Base-by-base conservation (phyloP, 1,140 invertebrate genomes). In the Sminthurides bifidus region DNA sequence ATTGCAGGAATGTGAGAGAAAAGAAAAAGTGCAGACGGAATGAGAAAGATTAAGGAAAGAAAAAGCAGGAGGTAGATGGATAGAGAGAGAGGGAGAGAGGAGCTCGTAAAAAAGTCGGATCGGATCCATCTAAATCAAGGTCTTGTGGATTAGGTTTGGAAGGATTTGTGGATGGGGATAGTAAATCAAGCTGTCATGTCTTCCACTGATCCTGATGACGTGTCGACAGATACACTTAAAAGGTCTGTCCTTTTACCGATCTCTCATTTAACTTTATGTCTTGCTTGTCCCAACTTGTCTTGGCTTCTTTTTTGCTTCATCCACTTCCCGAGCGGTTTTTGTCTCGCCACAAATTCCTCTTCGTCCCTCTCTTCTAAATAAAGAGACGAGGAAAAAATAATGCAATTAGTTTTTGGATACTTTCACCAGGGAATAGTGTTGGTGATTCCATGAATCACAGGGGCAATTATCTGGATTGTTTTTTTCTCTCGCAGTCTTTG, bases 151-250 rank as follows among this genome's bases (percentile, higher is more conserved):
- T 46, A 46, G 44, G 10, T 10, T 10, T 27, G 23, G n/a, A n/a
- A n/a, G n/a, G 44, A 21, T 46, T 10, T 10, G 23, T 46, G 10
- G 10, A 10, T 21, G 10, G 12, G 23, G 44, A 46, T 27, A 46
- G 44, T 46, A 46, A 46, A 46, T 46, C 44, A 46, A 46, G 10
- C 44, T 46, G 44, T 46, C 44, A 46, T 46, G 44, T 46, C 44
- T 27, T 46, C 44, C 17, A 21, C 44, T 46, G 10, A 10, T 46
- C 44, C 44, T 46, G 10, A 46, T 24, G 10, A 6, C 23, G 44
- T 46, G 44, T 46, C 44, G 44, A 46, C 44, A 46, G 44, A 46
- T 46, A 46, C 44, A 46, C 44, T 46, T 46, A 46, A 46, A 46
- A 46, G 44, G 44, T 46, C 44, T 46, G 44, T 21, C 10, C 10